Base-by-base conservation (phyloP, 2,888 invertebrate genomes). In the Pachymerium ferrugineum region DNA sequence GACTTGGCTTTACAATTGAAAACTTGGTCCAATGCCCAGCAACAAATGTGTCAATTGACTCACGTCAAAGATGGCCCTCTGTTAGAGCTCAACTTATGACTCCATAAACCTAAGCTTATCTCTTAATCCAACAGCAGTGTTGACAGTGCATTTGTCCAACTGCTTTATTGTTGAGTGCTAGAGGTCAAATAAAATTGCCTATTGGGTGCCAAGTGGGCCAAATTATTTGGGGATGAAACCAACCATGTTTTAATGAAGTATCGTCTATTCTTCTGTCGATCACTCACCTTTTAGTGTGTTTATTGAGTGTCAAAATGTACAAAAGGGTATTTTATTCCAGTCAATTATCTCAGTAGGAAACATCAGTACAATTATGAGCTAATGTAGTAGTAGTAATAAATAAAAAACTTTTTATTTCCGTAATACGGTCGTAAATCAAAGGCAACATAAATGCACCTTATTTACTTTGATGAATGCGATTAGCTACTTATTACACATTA, bases 91-190 rank as follows among this genome's bases (percentile, higher is more conserved):
- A 62, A 62, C 62, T 62, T 62, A 62, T 62, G 62, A 62, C 62
- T 62, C 62, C 62, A 62, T 62, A 62, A 62, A 62, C 62, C 62
- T 62, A 22, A 28, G 62, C 62, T 62, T 62, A 62, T 62, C 62
- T 62, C 62, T 62, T 62, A 62, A 62, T 62, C 62, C 62, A 62
- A 62, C 62, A 62, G 62, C 62, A 62, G 62, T 62, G 62, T 62
- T 62, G 62, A 62, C 62, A 62, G 62, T 62, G 62, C 62, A 62
- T 62, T 62, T 62, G 62, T 62, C 62, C 62, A 62, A 62, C 25
- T 62, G 28, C 25, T 62, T 62, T 62, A 62, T 62, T 62, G 62
- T 62, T 62, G n/a, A 62, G 62, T 28, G 62, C 62, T 62, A 62
- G 62, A 62, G 62, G 62, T 62, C 62, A 62, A 62, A 62, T 62